Percentiles rank a stretch among this genome's conserved stretches.
Conservation (phyloP, 2,113 vertebrate genomes). For the Laticauda colubrina region DNA sequence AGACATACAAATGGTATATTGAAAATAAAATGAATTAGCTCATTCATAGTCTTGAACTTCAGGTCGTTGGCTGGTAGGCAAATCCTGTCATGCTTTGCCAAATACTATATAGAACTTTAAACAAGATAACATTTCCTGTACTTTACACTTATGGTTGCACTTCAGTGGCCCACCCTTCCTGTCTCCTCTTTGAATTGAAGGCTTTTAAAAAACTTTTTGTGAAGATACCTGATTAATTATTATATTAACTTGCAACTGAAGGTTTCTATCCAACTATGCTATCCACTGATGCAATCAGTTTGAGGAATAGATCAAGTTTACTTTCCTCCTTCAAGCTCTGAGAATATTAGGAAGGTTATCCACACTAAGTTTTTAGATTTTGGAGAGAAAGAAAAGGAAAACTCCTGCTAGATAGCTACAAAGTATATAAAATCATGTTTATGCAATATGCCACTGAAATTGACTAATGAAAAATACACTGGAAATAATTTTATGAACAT, state of each 20-base stretch:
- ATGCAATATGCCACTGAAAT: neutral
- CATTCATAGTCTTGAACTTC: conserved; percentile 23
- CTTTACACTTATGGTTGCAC: conserved; percentile 16
- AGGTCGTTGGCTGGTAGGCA: conserved; percentile 2
- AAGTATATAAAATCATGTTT: neutral
- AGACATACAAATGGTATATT: conserved; percentile 10
- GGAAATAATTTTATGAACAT: neutral
- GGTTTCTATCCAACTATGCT: neutral
- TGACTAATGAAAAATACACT: neutral
- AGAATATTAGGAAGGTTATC: neutral
- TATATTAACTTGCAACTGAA: neutral
- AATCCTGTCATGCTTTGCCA: conserved; percentile 4
- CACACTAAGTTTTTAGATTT: neutral
- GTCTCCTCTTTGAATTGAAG: neutral
- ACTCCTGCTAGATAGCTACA: neutral
- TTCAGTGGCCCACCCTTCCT: conserved; percentile 1
- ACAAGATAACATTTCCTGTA: conserved; percentile 4
- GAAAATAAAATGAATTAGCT: conserved; percentile 26
- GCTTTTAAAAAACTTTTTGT: neutral
- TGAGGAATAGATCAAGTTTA: neutral
- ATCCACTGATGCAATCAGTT: neutral
- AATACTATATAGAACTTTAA: neutral
- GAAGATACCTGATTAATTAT: neutral
- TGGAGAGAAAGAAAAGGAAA: neutral
- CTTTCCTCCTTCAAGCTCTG: neutral